Conservation (phyloP, 1,140 invertebrate species). For the Drosophila kikkawai region DNA sequence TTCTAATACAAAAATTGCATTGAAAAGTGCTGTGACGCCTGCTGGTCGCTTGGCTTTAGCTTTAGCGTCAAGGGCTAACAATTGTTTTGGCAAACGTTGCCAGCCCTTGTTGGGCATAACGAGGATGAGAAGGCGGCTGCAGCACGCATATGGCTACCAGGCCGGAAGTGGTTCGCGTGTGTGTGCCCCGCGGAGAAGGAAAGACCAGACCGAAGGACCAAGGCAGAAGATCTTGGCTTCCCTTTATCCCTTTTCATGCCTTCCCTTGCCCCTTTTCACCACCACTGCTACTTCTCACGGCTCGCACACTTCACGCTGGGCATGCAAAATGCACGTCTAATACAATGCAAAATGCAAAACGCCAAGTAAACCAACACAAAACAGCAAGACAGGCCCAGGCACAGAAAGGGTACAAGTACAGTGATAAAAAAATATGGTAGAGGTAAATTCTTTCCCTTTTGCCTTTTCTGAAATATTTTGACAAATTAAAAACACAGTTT, state of each 20-base stretch:
- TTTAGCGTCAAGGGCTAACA: constrained; percentile 59
- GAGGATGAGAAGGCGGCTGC: neutral
- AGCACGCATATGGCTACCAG: constrained; percentile 43
- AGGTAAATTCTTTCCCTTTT: too few relatives aligned
- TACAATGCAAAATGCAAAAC: constrained; percentile 79
- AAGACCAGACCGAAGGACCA: constrained; percentile 1
- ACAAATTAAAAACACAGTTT: too few relatives aligned
- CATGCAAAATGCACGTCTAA: constrained; percentile 83
- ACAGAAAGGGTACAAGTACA: constrained; percentile 1
- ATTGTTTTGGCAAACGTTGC: constrained; percentile 76
- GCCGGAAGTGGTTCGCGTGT: constrained; percentile 72
- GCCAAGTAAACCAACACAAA: constrained; percentile 60
- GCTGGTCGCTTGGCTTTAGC: constrained; percentile 30
- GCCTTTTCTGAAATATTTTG: too few relatives aligned
- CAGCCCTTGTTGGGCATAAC: constrained; percentile 40
- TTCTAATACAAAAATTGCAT: constrained; percentile 82
- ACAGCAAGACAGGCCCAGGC: constrained; percentile 4
- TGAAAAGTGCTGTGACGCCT: constrained; percentile 62
- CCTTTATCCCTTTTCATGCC: constrained; percentile 7
- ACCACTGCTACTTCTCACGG: constrained; percentile 53
- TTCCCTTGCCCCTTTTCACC: constrained; percentile 21
- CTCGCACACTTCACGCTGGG: constrained; percentile 74
- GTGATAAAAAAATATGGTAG: neutral
- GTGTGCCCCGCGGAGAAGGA: constrained; percentile 33
- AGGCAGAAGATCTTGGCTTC: constrained; percentile 35